Evolutionary conservation across 2,113 vertebrate species (phyloP).

Genomic region (Hirundichthys speculiger): DNA sequence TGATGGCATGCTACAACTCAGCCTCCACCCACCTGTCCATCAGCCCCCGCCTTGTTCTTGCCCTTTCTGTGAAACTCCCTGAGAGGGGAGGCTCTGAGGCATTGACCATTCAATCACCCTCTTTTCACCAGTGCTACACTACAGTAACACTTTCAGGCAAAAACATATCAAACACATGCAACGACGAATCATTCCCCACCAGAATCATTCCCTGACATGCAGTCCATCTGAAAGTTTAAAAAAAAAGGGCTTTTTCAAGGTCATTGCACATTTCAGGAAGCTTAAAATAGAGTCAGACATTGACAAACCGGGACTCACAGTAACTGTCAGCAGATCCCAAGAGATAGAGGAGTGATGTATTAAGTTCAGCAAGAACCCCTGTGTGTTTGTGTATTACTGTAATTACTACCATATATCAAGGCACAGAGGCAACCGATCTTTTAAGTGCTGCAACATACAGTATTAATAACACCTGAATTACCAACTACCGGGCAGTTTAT

Average conservation of each 20-base stretch:
- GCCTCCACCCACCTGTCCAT: slow-evolving; percentile 25
- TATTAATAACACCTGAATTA: slow-evolving; percentile 36
- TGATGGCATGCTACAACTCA: slow-evolving; percentile 5
- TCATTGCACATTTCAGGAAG: slow-evolving; percentile 59
- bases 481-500: slow-evolving; percentile 7
- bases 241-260: slow-evolving; percentile 49
- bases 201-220: slow-evolving; percentile 42
- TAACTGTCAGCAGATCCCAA: slow-evolving; percentile 44
- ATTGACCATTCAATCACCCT: slow-evolving; percentile 71
- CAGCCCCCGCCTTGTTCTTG: slow-evolving; percentile 27
- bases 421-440: slow-evolving; percentile 34
- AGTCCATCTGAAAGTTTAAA: slow-evolving; percentile 35
- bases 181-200: slow-evolving; percentile 43
- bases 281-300: slow-evolving; percentile 62
- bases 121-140: slow-evolving; percentile 46
- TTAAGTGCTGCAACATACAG: slow-evolving; percentile 33
- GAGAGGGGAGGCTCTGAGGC: slow-evolving; percentile 43
- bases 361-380: slow-evolving; percentile 29
- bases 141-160: slow-evolving; percentile 51
- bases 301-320: slow-evolving; percentile 43
- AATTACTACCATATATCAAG: slow-evolving; percentile 58
- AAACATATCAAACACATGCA: slow-evolving; percentile 44
- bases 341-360: slow-evolving; percentile 43
- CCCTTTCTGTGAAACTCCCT: slow-evolving; percentile 62
- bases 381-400: slow-evolving; percentile 44